Evolutionary conservation across 2,797 vertebrate species (phyloP).

Genomic region (Octomys mimax): DNA sequence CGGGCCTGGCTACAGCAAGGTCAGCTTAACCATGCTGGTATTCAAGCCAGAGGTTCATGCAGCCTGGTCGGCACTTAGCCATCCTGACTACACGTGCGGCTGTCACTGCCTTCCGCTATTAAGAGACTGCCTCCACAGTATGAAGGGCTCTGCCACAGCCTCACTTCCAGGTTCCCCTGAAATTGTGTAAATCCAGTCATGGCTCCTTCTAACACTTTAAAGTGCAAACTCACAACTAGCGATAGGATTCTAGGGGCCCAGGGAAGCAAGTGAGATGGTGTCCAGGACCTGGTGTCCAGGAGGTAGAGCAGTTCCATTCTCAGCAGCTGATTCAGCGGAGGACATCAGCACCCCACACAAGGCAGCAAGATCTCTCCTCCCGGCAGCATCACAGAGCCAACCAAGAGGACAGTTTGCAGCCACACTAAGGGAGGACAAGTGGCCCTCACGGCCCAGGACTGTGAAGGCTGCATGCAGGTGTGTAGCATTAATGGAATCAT

Average conservation of each 20-base stretch:
- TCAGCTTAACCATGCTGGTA: constrained; percentile 53
- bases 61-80: constrained; percentile 15
- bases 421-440: not conserved
- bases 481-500: not conserved
- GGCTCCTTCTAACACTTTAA: not conserved
- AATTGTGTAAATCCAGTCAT: not conserved
- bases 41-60: constrained; percentile 53
- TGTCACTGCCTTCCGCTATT: not conserved
- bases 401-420: not conserved
- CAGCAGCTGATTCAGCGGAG: not conserved
- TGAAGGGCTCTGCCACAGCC: not conserved
- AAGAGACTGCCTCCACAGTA: not conserved
- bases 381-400: not conserved
- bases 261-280: not conserved
- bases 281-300: constrained; percentile 26
- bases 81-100: not conserved
- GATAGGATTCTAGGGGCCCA: not conserved
- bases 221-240: not conserved
- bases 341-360: not conserved
- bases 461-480: not conserved
- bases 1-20: constrained; percentile 22
- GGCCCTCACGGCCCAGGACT: not conserved
- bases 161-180: constrained; percentile 34
- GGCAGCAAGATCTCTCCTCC: not conserved
- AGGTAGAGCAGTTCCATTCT: constrained; percentile 18